Evolutionary conservation across 2,113 vertebrate species (phyloP).

Genomic region (Phrynocephalus versicolor): DNA sequence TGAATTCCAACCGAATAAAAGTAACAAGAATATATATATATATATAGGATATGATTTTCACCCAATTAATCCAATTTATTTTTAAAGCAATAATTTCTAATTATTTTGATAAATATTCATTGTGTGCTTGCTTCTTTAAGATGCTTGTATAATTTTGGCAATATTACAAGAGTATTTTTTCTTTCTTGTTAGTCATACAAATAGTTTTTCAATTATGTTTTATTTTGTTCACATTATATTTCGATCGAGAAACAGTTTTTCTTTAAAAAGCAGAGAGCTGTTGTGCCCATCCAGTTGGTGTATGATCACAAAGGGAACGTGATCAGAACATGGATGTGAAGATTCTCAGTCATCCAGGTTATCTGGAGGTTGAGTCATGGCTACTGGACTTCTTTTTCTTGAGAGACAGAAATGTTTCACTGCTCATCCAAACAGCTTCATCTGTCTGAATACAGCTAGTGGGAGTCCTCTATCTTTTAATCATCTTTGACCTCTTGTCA

Average conservation of each 20-base stretch:
- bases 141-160: constrained; percentile 23
- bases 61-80: constrained; percentile 67
- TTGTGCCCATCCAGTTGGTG: background rate
- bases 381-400: too few relatives aligned
- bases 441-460: too few relatives aligned
- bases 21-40: constrained; percentile 64
- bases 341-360: too few relatives aligned
- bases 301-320: background rate
- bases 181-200: too few relatives aligned
- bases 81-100: constrained; percentile 60
- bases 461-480: too few relatives aligned
- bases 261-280: background rate
- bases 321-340: too few relatives aligned
- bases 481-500: too few relatives aligned
- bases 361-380: too few relatives aligned
- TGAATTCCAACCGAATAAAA: constrained; percentile 56
- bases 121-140: constrained; percentile 34
- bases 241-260: background rate
- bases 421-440: too few relatives aligned
- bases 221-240: background rate
- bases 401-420: too few relatives aligned
- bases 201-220: background rate
- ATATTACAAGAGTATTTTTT: too few relatives aligned
- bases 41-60: constrained; percentile 61
- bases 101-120: constrained; percentile 66